Base-by-base conservation (phyloP, 2,888 invertebrate genomes). In the Gibbula magus region DNA sequence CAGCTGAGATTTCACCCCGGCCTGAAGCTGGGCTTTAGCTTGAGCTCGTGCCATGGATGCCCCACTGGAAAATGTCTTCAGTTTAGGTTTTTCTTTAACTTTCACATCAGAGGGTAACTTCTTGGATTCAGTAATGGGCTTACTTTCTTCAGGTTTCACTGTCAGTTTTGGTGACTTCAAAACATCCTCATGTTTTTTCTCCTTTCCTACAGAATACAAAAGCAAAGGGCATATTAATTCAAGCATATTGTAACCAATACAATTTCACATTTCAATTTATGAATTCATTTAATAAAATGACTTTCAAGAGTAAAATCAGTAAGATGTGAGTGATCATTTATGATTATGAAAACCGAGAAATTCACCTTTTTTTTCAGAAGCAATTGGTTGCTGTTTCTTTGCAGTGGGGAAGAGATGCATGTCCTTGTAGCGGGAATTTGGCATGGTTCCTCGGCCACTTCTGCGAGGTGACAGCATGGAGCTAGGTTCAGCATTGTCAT, bases 351-450 rank as follows among this genome's bases (percentile, higher is more conserved):
- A 5, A n/a, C 61, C 10, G n/a, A 35, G 22, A 29, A 13, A 32
- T 8, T 18, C 10, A 35, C 32, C 35, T 66, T 18, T 66, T 67
- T 45, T 22, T 13, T 39, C 25, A 77, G 39, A 66, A 18, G 51
- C 18, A 25, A 45, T 61, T 29, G 22, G 54, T 16, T 39, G 70
- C 3, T 32, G 39, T 66, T 80, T 77, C 54, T 75, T 79, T 22
- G 54, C 25, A 5, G 53, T 53, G 18, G 75, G 76, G 45, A 84
- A 79, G 29, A 85, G 45, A 67, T 89, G 88, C 88, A 88, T 89
- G 74, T 88, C 89, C 73, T 87, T 85, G 75, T 83, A 89, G 32
- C 86, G 84, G 54, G 86, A 85, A 76, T 88, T 89, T 8, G 88
- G 88, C 56, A 89, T 82, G 8, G 87, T 85, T 20, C 87, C 84